Evolutionary conservation across 2,888 invertebrate genomes (phyloP), one percentile per base, ranked within the genome.

Genomic region (Lithophane socia): DNA sequence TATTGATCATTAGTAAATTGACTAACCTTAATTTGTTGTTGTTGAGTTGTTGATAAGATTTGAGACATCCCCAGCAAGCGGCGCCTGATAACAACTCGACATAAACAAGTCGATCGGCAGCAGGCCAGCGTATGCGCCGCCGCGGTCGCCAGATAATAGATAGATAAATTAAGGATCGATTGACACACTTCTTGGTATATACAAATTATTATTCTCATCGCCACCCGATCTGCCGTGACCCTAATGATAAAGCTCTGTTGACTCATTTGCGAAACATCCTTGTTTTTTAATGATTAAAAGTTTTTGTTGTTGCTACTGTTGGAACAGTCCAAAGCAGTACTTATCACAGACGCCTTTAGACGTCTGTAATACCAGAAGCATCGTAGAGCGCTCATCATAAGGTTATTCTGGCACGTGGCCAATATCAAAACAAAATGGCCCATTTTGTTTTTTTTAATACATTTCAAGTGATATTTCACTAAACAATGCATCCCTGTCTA

Each of bases 1-100:
- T 88, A 88, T 87, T 85, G 82, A 89, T 91, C 87, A 88, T 91
- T 91, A 90, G 84, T 92, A 87, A 92, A 90, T 92, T 91, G 89
- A 77, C 89, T 92, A 94, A 92, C 92, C 91, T 92, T 92, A 93
- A 92, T 92, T 90, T 92, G 92, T 92, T 94, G 92, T 92, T 92
- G 89, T 89, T 83, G 58, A 80, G 80, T 86, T 76, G 70, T 73
- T 82, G 92, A 92, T 93, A 93, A 90, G 83, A 79, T 83, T 72
- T 74, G 86, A 90, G 90, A 90, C 92, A 92, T 90, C 90, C 91
- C 91, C 90, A 84, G 75, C 63, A 44, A 58, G 75, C 77, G 89
- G 87, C 91, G 91, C 89, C 90, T 88, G 91, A 91, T 92, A 91
- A 88, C 61, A 73, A 58, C 44, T 58, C 52, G 29, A 54, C 84